These are phyloP conservation scores for Anguilla anguilla DNA, from an alignment of 2,797 vertebrate genomes.

Conservation along the genomic window DNA sequence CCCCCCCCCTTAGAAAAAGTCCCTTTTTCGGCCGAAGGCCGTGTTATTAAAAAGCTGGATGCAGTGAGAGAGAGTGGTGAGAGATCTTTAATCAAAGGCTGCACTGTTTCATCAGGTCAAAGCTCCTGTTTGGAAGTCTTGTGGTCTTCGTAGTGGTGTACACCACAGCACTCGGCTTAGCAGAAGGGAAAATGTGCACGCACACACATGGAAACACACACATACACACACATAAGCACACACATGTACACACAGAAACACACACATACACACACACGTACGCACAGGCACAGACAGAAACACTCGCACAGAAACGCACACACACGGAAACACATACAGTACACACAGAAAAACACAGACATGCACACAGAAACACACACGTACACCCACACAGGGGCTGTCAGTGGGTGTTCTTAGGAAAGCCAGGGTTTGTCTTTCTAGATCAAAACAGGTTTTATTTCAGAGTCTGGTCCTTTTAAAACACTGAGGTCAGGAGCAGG, in stretches of 20 bases:
- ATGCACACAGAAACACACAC: too few species aligned
- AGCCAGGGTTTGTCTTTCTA: neutral
- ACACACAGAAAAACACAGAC: too few species aligned
- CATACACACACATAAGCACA: neutral
- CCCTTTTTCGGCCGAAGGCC: constrained; percentile 46
- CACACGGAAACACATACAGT: neutral
- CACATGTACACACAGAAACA: neutral
- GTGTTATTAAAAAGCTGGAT: constrained; percentile 69
- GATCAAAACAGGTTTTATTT: neutral
- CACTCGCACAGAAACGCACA: too few species aligned
- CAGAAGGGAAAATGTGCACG: constrained; percentile 6
- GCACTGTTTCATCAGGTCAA: constrained; percentile 64
- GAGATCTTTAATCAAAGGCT: constrained; percentile 71
- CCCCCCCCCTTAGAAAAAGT: constrained; percentile 43
- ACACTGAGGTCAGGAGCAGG: neutral
- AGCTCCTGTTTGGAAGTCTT: constrained; percentile 59
- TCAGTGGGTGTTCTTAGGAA: neutral
- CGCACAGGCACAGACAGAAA: too few species aligned
- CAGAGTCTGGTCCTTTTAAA: neutral
- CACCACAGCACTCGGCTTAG: constrained; percentile 40
- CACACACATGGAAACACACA: neutral
- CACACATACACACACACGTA: too few species aligned
- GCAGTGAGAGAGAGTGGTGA: constrained; percentile 58
- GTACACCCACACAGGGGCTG: too few species aligned
- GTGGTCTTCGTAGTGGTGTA: constrained; percentile 61